These are phyloP conservation scores for Taphrorychus bicolor DNA, from an alignment of 2,888 invertebrate genomes.

Conservation along the genomic window DNA sequence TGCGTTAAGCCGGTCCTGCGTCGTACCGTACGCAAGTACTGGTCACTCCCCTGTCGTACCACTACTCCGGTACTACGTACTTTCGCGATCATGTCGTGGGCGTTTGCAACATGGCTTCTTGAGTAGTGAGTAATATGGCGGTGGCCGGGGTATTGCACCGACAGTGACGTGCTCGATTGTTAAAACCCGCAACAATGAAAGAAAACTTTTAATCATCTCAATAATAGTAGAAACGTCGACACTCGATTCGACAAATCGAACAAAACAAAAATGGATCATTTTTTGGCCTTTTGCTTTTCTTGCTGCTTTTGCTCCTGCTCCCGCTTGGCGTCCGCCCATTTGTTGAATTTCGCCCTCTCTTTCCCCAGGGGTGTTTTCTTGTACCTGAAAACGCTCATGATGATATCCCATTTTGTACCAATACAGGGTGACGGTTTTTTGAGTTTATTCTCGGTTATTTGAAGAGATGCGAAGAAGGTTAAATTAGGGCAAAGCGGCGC, in stretches of 20 bases:
- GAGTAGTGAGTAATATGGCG: slow-evolving; percentile 59
- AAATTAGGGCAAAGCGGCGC: no score
- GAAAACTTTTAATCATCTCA: no score
- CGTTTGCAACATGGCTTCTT: slow-evolving; percentile 61
- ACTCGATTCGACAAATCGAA: neutral
- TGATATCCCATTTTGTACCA: neutral
- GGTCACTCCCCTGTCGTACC: slow-evolving; percentile 2
- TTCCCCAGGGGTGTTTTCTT: slow-evolving; percentile 54
- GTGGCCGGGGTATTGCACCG: neutral
- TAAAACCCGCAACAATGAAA: no score
- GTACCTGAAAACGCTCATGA: no score
- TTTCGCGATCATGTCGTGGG: slow-evolving; percentile 48
- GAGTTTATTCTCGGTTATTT: no score
- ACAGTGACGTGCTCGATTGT: slow-evolving; percentile 1
- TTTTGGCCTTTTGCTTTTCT: slow-evolving; percentile 29
- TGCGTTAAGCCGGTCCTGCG: neutral
- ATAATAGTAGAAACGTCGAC: no score
- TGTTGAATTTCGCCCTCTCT: slow-evolving; percentile 54
- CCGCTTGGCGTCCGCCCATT: slow-evolving; percentile 45
- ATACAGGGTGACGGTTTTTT: neutral
- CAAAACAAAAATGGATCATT: slow-evolving; percentile 22
- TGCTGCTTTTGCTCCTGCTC: slow-evolving; percentile 44
- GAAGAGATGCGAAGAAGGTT: no score
- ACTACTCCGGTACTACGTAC: neutral
- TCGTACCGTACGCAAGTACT: no score